A percentile compares a stretch with the other conserved stretches of the same genome.
Conservation (phyloP, 1,140 invertebrate genomes). For the Lepidurus arcticus region DNA sequence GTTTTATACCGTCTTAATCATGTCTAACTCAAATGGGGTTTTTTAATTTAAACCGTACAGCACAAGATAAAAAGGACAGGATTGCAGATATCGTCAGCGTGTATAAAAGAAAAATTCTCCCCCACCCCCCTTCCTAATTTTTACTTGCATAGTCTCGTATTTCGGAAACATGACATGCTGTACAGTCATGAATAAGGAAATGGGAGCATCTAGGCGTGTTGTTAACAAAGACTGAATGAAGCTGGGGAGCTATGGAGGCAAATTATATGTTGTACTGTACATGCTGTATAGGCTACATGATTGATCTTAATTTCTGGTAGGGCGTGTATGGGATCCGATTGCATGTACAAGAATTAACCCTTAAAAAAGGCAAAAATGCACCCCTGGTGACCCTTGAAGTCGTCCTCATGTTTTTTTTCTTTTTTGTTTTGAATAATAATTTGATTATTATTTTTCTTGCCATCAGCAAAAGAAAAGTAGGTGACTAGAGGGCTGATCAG, state of each 20-base stretch:
- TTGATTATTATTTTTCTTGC: background rate
- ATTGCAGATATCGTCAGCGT: background rate
- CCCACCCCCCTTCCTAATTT: background rate
- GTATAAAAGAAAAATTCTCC: background rate
- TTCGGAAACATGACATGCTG: slow-evolving; percentile 1
- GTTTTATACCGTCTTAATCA: background rate
- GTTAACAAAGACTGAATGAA: background rate
- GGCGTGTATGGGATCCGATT: background rate
- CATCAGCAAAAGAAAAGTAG: background rate
- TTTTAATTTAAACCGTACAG: background rate
- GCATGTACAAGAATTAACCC: background rate
- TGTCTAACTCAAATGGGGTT: background rate
- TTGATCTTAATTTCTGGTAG: slow-evolving; percentile 5
- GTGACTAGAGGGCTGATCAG: slow-evolving; percentile 1
- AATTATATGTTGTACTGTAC: slow-evolving; percentile 9
- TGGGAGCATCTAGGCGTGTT: background rate
- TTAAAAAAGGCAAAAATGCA: background rate
- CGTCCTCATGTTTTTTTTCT: background rate
- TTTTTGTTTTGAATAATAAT: background rate
- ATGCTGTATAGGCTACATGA: slow-evolving; percentile 1
- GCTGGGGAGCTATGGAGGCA: background rate
- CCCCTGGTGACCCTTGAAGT: background rate
- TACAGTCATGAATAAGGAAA: slow-evolving; percentile 11
- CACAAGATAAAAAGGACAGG: background rate
- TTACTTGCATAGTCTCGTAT: background rate